A percentile compares a stretch with the other conserved stretches of the same genome.
Evolutionary conservation across 2,888 invertebrate genomes (phyloP).

Genomic region (Xestia sexstrigata): DNA sequence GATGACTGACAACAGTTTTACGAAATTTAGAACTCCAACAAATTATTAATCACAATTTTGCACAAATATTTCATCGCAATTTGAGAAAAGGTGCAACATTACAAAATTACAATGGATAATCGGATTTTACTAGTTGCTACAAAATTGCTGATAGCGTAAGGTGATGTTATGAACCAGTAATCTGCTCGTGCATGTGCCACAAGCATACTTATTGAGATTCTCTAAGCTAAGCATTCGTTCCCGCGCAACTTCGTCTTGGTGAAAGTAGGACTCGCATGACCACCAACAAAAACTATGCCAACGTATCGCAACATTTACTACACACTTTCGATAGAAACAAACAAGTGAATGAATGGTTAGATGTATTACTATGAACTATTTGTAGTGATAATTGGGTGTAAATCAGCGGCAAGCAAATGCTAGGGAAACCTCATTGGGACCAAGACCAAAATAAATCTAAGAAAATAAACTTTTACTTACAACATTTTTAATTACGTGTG

Average conservation of each 20-base stretch:
- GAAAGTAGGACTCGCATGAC: slow-evolving; percentile 50
- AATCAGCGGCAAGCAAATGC: slow-evolving; percentile 29
- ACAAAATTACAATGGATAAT: background rate
- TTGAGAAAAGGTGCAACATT: slow-evolving; percentile 19
- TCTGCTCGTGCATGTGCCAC: slow-evolving; percentile 51
- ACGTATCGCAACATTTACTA: background rate
- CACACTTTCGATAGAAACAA: slow-evolving; percentile 13
- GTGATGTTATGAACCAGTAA: slow-evolving; percentile 38
- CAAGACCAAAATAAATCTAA: slow-evolving; percentile 21
- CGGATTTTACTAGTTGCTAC: background rate
- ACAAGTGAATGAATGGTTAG: slow-evolving; percentile 8
- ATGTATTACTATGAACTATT: background rate
- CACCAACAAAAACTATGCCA: slow-evolving; percentile 30
- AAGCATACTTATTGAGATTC: slow-evolving; percentile 41
- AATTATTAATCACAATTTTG: background rate
- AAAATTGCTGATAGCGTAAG: slow-evolving; percentile 46
- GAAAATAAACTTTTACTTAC: slow-evolving; percentile 89
- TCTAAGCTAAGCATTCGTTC: slow-evolving; percentile 40
- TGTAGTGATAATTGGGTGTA: slow-evolving; percentile 11
- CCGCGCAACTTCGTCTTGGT: slow-evolving; percentile 63
- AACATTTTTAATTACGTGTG: slow-evolving; percentile 91
- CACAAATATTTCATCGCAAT: background rate
- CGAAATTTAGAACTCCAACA: background rate
- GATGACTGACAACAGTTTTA: background rate
- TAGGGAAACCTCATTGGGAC: slow-evolving; percentile 11